Base-by-base conservation (phyloP, 2,888 invertebrate genomes). In the Harmothoe impar region DNA sequence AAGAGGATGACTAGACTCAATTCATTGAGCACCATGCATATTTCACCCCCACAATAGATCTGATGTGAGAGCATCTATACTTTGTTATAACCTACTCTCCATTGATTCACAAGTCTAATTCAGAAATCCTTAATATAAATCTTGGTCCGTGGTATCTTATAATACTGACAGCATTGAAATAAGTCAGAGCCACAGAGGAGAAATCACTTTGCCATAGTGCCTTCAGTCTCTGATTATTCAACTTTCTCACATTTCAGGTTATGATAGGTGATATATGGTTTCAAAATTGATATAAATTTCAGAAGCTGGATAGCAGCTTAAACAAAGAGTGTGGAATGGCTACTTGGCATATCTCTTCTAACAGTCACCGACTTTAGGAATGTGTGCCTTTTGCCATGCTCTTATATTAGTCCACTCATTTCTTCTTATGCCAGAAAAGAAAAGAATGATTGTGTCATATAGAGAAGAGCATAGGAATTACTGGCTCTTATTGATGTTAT, bases 351-450 rank as follows among this genome's bases (percentile, higher is more conserved):
- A 1, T 77, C 20, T 29, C 29, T 81, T 35, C 77, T 29, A 23
- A 81, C 33, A 81, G 77, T 77, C 31, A 77, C 31, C 25, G 77
- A 77, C 12, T 35, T 81, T 17, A 81, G 81, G 81, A 81, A 81
- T 81, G 81, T 81, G 35, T 43, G 5, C 81, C 81, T 35, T 35
- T 81, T 35, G 35, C 81, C 81, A 33, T 35, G 20, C 81, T 5
- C 5, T 77, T 3, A 29, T 77, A 77, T 62, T 17, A 10, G 10
- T 43, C 3, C 43, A 43, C 43, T 43, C 3, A 10, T 43, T 3
- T 43, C 43, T 43, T 43, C 43, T 43, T 43, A 43, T 43, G 43
- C 43, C 43, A 43, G 43, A 43, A 43, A 62, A 62, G 54, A 52
- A 52, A 52, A 17, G 62, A n/a, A 62, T 62, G 15, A 20, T 62